A percentile compares a stretch with the other conserved stretches of the same genome.
phyloP scores from a whole-genome alignment of 2,113 vertebrate genomes.

The Erpornis zantholeuca region DNA sequence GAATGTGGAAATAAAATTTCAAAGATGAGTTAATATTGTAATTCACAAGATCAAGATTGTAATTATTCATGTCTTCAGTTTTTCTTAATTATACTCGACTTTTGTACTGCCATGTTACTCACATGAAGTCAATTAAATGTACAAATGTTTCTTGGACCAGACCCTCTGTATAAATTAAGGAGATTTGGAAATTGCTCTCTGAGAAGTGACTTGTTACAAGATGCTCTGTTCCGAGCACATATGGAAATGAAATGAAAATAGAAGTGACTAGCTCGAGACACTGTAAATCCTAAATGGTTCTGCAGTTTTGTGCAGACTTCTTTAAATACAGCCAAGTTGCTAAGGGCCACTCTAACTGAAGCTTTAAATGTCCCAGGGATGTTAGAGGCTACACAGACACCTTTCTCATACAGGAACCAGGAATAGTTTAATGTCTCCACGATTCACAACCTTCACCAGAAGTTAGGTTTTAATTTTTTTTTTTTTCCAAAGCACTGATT shows the following conservation, averaged over 20 bases:
- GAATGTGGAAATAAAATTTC: slow-evolving; percentile 27
- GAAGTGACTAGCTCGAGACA: background rate
- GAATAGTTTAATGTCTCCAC: background rate
- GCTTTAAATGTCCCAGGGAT: background rate
- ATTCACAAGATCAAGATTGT: background rate
- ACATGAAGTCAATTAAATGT: slow-evolving; percentile 38
- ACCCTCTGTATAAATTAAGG: slow-evolving; percentile 16
- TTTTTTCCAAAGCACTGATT: background rate
- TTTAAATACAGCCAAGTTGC: background rate
- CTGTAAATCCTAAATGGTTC: background rate
- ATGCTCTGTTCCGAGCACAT: slow-evolving; percentile 4
- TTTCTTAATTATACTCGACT: slow-evolving; percentile 14
- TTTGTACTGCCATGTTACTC: slow-evolving; percentile 14
- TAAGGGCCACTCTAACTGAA: background rate
- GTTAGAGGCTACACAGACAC: background rate
- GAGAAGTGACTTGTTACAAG: slow-evolving; percentile 27
- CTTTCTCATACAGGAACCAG: background rate
- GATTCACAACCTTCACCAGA: background rate
- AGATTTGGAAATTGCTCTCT: slow-evolving; percentile 3
- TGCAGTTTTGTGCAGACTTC: background rate
- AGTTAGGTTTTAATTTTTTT: background rate
- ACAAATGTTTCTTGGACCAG: slow-evolving; percentile 31
- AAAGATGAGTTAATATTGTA: slow-evolving; percentile 19
- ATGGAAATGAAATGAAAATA: slow-evolving; percentile 51
- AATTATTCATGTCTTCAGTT: slow-evolving; percentile 33